Percentiles rank a stretch among this genome's conserved stretches.
Evolutionary conservation across 1,140 invertebrate genomes (phyloP).

Genomic region (Zaprionus inermis): DNA sequence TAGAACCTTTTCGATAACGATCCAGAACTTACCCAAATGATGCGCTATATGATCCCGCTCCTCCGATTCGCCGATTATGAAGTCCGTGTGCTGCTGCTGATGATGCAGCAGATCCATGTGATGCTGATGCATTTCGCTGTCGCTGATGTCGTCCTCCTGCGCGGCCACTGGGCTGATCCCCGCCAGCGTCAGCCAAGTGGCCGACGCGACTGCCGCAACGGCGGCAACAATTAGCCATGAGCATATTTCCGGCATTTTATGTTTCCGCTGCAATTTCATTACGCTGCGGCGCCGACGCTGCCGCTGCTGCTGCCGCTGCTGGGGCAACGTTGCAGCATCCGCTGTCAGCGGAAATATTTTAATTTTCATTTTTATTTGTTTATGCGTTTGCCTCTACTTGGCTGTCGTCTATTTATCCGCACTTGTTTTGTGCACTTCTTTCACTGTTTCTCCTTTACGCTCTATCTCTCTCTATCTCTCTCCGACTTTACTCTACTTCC

Average conservation of each 20-base stretch:
- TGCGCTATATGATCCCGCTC: slow-evolving; percentile 80
- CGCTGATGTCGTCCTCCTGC: slow-evolving; percentile 50
- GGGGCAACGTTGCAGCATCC: slow-evolving; percentile 51
- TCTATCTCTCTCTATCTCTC: neutral
- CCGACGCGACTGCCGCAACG: slow-evolving; percentile 35
- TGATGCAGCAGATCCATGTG: slow-evolving; percentile 59
- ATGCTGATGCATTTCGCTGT: slow-evolving; percentile 62
- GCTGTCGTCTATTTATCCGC: slow-evolving; percentile 12
- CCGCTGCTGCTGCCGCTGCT: slow-evolving; percentile 16
- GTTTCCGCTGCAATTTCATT: slow-evolving; percentile 77
- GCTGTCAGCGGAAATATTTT: slow-evolving; percentile 79
- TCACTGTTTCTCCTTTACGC: no score
- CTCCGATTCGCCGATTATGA: slow-evolving; percentile 74
- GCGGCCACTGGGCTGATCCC: slow-evolving; percentile 43
- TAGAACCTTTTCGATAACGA: neutral
- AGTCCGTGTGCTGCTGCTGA: slow-evolving; percentile 63
- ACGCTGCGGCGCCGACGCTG: slow-evolving; percentile 33
- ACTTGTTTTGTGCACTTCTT: slow-evolving; percentile 9
- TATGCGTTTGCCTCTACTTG: slow-evolving; percentile 41
- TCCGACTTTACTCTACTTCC: slow-evolving; percentile 9
- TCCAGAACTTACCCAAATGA: slow-evolving; percentile 69
- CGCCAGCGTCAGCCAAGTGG: slow-evolving; percentile 60
- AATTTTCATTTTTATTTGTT: slow-evolving; percentile 74
- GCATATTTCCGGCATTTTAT: slow-evolving; percentile 83
- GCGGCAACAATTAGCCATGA: slow-evolving; percentile 81